phyloP scores from a whole-genome alignment of 2,113 vertebrate genomes.

The Syngnathus scovelli region DNA sequence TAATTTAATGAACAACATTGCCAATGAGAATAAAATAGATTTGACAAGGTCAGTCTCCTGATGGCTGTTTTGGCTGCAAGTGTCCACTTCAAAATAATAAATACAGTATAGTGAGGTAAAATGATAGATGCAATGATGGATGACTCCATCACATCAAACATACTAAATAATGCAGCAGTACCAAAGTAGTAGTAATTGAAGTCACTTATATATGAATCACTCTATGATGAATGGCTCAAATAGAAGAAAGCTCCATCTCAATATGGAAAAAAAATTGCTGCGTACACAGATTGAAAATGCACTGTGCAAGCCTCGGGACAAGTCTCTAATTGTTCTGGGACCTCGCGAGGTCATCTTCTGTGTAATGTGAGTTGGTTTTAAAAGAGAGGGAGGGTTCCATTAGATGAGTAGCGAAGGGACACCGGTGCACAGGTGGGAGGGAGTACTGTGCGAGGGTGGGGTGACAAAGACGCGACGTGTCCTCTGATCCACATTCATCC shows the following conservation, averaged over 20 bases:
- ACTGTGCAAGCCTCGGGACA: slow-evolving; percentile 5
- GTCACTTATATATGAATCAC: slow-evolving; percentile 27
- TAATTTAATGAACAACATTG: neutral
- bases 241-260: slow-evolving; percentile 16
- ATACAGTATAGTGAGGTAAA: neutral
- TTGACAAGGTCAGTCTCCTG: neutral
- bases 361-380: slow-evolving; percentile 31
- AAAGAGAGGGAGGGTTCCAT: slow-evolving; percentile 21
- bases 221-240: slow-evolving; percentile 22
- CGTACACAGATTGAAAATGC: slow-evolving; percentile 23
- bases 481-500: slow-evolving; percentile 36
- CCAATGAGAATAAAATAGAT: neutral
- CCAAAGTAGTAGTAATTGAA: slow-evolving; percentile 6
- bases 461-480: slow-evolving; percentile 16
- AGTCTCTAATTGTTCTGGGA: slow-evolving; percentile 40
- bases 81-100: neutral
- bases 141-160: slow-evolving; percentile 3
- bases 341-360: slow-evolving; percentile 34
- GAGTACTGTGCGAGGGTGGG: neutral
- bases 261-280: neutral
- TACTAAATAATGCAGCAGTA: slow-evolving; percentile 8
- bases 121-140: neutral
- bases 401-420: slow-evolving; percentile 7
- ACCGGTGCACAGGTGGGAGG: slow-evolving; percentile 6
- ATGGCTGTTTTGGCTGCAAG: neutral